Evolutionary conservation across 1,140 invertebrate genomes (phyloP).

Genomic region (Atopsyche davidsoni): DNA sequence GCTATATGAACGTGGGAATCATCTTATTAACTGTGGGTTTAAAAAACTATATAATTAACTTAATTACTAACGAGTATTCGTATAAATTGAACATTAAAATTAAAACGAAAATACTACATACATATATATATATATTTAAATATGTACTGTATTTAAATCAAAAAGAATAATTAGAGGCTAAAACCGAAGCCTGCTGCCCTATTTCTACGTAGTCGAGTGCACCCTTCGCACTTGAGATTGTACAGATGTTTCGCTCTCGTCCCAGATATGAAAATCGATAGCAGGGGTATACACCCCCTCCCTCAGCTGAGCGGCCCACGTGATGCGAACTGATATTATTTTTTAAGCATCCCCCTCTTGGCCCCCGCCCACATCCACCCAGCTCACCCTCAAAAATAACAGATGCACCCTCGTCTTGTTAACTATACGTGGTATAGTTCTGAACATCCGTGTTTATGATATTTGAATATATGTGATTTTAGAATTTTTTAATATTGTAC

Average conservation of each 20-base stretch:
- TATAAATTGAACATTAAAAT: too few species aligned
- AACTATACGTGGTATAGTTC: too few species aligned
- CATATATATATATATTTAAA: too few species aligned
- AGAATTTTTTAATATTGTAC: too few species aligned
- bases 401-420: constrained; percentile 7
- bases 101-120: too few species aligned
- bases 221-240: constrained; percentile 15
- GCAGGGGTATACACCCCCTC: constrained; percentile 22
- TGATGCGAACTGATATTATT: constrained; percentile 25
- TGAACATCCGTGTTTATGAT: too few species aligned
- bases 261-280: constrained; percentile 31
- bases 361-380: constrained; percentile 6
- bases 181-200: neutral
- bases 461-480: too few species aligned
- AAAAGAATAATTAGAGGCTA: neutral
- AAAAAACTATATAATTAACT: too few species aligned
- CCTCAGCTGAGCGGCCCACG: constrained; percentile 24
- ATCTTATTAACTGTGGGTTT: too few species aligned
- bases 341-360: constrained; percentile 21
- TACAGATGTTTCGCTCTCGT: constrained; percentile 25
- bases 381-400: constrained; percentile 10
- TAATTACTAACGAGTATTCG: too few species aligned
- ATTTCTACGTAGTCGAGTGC: too few species aligned
- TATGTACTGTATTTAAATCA: neutral
- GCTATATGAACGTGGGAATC: too few species aligned